Evolutionary conservation across 2,888 invertebrate species (phyloP).

Genomic region (Acanthosepion lycidas): DNA sequence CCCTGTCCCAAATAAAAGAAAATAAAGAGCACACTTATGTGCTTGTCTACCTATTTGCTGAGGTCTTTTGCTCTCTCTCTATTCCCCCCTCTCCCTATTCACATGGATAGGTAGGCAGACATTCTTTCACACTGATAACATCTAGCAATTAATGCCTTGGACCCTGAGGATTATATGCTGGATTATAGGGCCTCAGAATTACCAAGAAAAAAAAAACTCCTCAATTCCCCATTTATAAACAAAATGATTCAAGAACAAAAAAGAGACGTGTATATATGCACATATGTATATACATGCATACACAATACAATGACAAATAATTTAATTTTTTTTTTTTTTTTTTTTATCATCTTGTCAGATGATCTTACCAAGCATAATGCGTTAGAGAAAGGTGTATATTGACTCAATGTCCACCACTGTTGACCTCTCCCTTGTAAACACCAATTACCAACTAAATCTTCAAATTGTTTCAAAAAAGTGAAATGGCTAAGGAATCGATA

Average conservation of each 20-base stretch:
- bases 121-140: neutral
- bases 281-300: neutral
- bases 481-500: neutral
- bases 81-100: neutral
- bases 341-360: too few relatives aligned
- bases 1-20: neutral
- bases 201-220: neutral
- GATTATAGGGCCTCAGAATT: constrained; percentile 14
- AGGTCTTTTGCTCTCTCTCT: neutral
- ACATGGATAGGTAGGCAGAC: neutral
- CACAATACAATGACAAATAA: neutral
- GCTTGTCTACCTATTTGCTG: neutral
- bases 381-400: neutral
- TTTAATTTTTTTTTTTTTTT: too few relatives aligned
- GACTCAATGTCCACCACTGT: neutral
- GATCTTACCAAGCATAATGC: neutral
- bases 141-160: neutral
- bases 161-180: neutral
- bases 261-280: neutral
- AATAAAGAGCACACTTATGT: neutral
- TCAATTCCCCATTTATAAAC: neutral
- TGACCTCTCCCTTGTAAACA: neutral
- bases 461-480: neutral
- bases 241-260: neutral
- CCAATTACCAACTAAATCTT: neutral